Evolutionary conservation across 2,113 vertebrate species (phyloP), one percentile per base, ranked within the genome.

Genomic region (Crotalus tigris): DNA sequence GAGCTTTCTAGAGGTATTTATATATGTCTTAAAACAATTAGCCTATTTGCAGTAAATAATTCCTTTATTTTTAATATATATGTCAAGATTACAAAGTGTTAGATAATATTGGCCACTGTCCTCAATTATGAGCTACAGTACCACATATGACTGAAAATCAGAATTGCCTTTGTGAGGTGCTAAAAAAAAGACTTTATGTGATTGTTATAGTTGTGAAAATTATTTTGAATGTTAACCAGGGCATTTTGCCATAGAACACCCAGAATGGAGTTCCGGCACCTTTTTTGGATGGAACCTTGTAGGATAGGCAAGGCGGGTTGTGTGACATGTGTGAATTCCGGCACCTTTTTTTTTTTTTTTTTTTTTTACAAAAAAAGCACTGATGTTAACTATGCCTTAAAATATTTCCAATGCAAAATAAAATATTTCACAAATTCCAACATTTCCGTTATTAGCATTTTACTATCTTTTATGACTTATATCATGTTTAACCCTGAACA

Each of bases 401-500:
- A 94, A 1, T 87, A 59, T 85, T 95, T 91, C 85, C 94, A 97
- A 87, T 93, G 54, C 12, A 89, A 58, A 54, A 17, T 57, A 33
- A 51, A 94, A 3, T 85, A 92, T 91, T 75, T 93, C 64, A 39
- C 13, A 93, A 95, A 89, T 91, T 87, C 44, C 93, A 21, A 64
- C 93, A 7, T 94, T 94, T 95, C 93, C 94, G 19, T 59, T 21
- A n/a, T 93, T 85, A 23, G 44, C 69, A 51, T 39, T 15, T 94
- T 58, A 93, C 15, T 92, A 59, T 1, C 69, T 46, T 94, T 23
- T 94, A 53, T 93, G 91, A 94, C 59, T 11, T 91, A 17, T 87
- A 90, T 29, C 9, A 91, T 1, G 95, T 94, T 95, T 93, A 93
- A 54, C 91, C 49, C 92, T 96, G 94, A 85, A 90, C 86, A 91